phyloP scores from a whole-genome alignment of 2,797 vertebrate genomes.

The Vespertilio murinus region DNA sequence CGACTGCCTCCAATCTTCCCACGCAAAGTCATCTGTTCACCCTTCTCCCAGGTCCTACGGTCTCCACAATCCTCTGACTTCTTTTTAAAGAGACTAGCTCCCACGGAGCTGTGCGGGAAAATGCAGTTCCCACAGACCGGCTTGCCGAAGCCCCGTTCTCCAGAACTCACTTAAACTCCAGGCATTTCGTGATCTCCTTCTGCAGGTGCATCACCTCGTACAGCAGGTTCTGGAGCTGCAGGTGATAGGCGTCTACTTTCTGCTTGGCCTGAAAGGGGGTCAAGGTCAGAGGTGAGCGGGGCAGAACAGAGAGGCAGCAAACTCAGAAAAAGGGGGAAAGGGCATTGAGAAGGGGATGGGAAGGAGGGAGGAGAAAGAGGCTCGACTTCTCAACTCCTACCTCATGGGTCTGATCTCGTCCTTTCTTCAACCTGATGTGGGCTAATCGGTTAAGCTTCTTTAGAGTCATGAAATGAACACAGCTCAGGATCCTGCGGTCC shows the following conservation, averaged over 20 bases:
- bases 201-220: conserved; percentile 99
- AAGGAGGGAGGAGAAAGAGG: fast-evolving
- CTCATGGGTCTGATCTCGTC: conserved; percentile 98
- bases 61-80: not conserved
- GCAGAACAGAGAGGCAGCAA: not conserved
- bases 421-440: conserved; percentile 96
- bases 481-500: conserved; percentile 91
- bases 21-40: not conserved
- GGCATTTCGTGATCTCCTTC: conserved; percentile 98
- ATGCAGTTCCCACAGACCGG: not conserved
- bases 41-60: not conserved
- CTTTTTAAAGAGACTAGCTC: not conserved
- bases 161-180: conserved; percentile 97
- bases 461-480: conserved; percentile 96
- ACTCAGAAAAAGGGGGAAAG: not conserved
- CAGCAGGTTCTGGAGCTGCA: conserved; percentile 97
- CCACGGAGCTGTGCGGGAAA: not conserved
- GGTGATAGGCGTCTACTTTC: conserved; percentile 95
- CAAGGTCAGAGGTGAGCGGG: fast-evolving
- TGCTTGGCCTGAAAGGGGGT: conserved; percentile 91
- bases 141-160: not conserved
- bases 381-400: conserved; percentile 79
- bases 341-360: not conserved
- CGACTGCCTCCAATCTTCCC: not conserved
- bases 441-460: conserved; percentile 98